A percentile compares a stretch with the other conserved stretches of the same genome.
Conservation (phyloP, 2,113 vertebrate species). For the Vidua macroura region DNA sequence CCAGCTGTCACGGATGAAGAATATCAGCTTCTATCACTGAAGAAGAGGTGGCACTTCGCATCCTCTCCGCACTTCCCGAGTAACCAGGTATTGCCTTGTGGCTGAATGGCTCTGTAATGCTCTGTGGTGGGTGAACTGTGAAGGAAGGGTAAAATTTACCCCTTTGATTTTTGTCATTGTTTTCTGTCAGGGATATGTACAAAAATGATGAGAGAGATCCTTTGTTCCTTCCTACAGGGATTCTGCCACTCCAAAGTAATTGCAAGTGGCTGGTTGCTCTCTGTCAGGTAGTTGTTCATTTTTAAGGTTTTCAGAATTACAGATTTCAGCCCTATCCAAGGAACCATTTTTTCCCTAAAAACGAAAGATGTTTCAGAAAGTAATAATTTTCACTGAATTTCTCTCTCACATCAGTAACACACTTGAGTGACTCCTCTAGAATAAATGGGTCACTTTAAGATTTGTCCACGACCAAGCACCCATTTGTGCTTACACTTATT, state of each 20-base stretch:
- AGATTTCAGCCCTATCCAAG: background rate
- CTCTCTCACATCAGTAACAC: background rate
- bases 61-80: background rate
- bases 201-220: background rate
- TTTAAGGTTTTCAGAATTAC: background rate
- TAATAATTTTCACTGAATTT: background rate
- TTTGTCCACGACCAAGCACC: background rate
- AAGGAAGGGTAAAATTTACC: background rate
- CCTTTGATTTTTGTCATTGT: background rate
- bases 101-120: accelerated
- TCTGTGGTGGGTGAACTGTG: background rate
- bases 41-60: background rate
- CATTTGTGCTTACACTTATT: background rate
- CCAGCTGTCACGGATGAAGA: background rate
- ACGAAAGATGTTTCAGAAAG: background rate
- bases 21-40: background rate
- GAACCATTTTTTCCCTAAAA: background rate
- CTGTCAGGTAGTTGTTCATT: background rate
- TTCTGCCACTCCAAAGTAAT: background rate
- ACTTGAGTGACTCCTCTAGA: background rate
- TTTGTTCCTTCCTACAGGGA: background rate
- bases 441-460: background rate
- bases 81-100: background rate
- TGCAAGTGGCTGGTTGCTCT: background rate
- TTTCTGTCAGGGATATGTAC: background rate